Evolutionary conservation across 2,797 vertebrate species (phyloP), one percentile per base, ranked within the genome.

Genomic region (Silurus lanzhouensis): DNA sequence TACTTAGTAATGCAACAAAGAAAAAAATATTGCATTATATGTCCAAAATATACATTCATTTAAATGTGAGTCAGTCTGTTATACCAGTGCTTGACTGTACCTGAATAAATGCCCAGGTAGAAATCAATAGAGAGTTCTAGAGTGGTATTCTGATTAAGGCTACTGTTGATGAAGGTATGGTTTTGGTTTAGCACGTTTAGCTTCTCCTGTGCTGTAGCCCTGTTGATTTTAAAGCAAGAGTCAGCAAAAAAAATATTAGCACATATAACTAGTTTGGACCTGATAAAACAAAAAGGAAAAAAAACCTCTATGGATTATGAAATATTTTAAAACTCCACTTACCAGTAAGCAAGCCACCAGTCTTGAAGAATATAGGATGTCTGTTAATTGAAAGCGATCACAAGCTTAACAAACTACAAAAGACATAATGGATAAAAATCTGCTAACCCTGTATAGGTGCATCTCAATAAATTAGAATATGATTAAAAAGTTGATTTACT

Each of bases 321-420:
- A 84, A 84, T 60, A 19, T 82, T 63, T 3, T 68, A 81, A 83
- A 68, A 75, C 5, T 7, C 38, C 55, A 81, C 96, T 94, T 90
- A 99, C 98, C 98, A 99, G 89, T 97, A 94, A 5, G 97, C 97
- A 90, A 99, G 94, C 98, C 98, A 99, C 98, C 97, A 99, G 90
- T 99, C 98, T 88, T 98, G 97, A 79, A 98, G 90, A 80, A 98
- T 91, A 84, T 96, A 98, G 2, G 95, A 83, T 14, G 92, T 91
- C 98, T 99, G 86, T 1, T 90, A 82, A 44, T 91, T 82, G 78
- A 88, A 86, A 77, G 75, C 72, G 1, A 79, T 72, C 77, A 85
- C 88, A 86, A 64, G 78, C 66, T 78, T 60, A 46, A 74, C 6
- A 66, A 67, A 67, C 12, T 14, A 86, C 9, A 25, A 48, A 48